Evolutionary conservation across 1,140 invertebrate genomes (phyloP).

Genomic region (Saxidomus purpurata): DNA sequence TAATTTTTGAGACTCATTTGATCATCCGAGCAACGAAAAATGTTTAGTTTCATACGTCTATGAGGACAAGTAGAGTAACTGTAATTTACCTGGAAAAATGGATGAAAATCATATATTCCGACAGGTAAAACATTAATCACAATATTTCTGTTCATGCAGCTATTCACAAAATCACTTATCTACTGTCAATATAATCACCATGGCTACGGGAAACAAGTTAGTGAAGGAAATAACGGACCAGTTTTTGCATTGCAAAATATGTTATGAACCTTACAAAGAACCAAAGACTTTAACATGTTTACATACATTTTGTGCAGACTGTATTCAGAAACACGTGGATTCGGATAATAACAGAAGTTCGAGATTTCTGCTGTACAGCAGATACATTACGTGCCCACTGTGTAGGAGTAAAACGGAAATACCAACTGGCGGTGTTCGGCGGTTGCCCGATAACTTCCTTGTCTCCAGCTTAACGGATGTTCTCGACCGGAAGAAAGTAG

Average conservation of each 20-base stretch:
- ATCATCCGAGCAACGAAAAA: background rate
- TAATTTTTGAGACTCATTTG: background rate
- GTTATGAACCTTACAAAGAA: conserved; percentile 85
- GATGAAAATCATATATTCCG: background rate
- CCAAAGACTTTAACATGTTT: conserved; percentile 96
- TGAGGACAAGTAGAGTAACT: background rate
- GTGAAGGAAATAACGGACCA: conserved; percentile 86
- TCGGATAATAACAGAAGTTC: conserved; percentile 77
- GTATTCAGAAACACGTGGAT: conserved; percentile 87
- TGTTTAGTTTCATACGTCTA: background rate
- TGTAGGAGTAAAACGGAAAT: conserved; percentile 86
- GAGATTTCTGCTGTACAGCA: conserved; percentile 77
- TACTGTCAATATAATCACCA: conserved; percentile 54
- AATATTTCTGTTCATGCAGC: background rate
- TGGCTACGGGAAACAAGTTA: conserved; percentile 82
- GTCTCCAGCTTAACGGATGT: conserved; percentile 85
- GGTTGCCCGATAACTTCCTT: conserved; percentile 86
- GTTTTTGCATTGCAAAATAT: conserved; percentile 87
- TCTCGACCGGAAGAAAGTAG: conserved; percentile 76
- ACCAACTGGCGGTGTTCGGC: conserved; percentile 84
- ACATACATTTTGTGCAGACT: conserved; percentile 96
- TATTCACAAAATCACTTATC: background rate
- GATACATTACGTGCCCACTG: conserved; percentile 85
- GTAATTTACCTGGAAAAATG: background rate
- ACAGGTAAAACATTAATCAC: background rate